Percentiles rank a stretch among this genome's conserved stretches.
Evolutionary conservation across 2,797 vertebrate genomes (phyloP).

Genomic region (Danionella dracula): DNA sequence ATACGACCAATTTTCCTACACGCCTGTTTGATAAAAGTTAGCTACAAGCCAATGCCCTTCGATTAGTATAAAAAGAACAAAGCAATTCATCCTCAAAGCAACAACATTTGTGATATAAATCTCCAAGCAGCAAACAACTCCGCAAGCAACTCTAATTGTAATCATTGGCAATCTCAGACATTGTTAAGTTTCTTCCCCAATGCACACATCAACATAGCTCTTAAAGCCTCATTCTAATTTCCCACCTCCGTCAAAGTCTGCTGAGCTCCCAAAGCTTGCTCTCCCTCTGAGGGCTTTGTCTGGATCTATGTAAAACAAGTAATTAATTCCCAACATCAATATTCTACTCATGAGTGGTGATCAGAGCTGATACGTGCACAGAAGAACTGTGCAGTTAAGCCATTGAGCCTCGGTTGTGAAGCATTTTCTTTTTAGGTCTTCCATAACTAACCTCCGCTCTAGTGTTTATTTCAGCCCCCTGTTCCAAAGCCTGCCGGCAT

Average conservation of each 20-base stretch:
- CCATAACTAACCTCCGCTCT: constrained; percentile 40
- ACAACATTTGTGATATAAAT: constrained; percentile 43
- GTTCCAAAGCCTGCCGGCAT: constrained; percentile 57
- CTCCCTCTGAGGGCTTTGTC: constrained; percentile 45
- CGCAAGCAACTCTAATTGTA: constrained; percentile 71
- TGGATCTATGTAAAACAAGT: constrained; percentile 62
- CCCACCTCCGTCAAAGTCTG: constrained; percentile 68
- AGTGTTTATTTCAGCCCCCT: constrained; percentile 54
- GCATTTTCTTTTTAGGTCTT: constrained; percentile 41
- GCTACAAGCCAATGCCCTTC: too few species aligned
- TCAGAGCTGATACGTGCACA: constrained; percentile 44
- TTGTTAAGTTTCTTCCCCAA: constrained; percentile 62
- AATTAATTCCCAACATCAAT: constrained; percentile 74
- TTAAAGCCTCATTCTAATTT: constrained; percentile 71
- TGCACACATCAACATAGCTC: constrained; percentile 69
- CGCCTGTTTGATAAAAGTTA: too few species aligned
- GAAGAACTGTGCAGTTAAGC: constrained; percentile 52
- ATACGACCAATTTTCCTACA: too few species aligned
- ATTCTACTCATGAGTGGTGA: constrained; percentile 64
- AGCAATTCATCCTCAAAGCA: constrained; percentile 4
- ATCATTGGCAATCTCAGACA: constrained; percentile 67
- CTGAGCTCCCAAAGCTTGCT: constrained; percentile 43
- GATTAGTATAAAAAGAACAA: constrained; percentile 6
- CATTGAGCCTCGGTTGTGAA: constrained; percentile 16
- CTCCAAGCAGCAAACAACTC: constrained; percentile 50